Evolutionary conservation across 2,113 vertebrate species (phyloP), one percentile per base, ranked within the genome.

Genomic region (Saguinus imperator): DNA sequence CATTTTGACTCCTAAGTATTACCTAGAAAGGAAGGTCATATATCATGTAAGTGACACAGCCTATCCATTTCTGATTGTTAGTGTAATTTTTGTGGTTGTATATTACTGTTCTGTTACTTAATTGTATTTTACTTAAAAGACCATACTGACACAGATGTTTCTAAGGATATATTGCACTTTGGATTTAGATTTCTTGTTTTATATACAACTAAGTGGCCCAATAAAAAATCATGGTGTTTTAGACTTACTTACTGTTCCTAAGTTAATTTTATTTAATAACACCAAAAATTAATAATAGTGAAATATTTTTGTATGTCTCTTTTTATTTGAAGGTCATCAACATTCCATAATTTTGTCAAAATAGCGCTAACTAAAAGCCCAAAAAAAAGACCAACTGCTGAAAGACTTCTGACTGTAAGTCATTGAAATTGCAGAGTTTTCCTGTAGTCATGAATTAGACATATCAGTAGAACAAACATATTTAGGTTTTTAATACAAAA

Each of bases 321-420:
- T 66, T 98, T 98, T 76, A 68, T 98, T 96, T 97, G 45, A 96
- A 99, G 99, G 99, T 99, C 99, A 80, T 97, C 99, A 6, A 98
- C 98, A 93, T 99, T 99, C 98, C 99, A 99, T 95, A 99, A 99
- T 98, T 99, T 99, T 98, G 99, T 99, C 92, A 99, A 99, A 99
- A 98, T 99, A 98, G 99, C 99, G 96, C 98, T 99, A 92, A 99
- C 99, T 40, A 99, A 99, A 98, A 99, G 99, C 82, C 99, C 99
- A 32, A 99, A 99, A 99, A 99, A 99, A 98, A 99, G 99, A n/a
- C 99, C 99, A 3, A 99, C 99, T 13, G 99, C 99, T 68, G 99
- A 99, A 95, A 99, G 99, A 97, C 99, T 99, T 70, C 98, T 99
- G 70, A 98, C 98, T 96, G 99, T 99, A 99, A 99, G 98, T 97